A percentile compares a stretch with the other conserved stretches of the same genome.
phyloP scores from a whole-genome alignment of 1,140 invertebrate genomes.

The Geopemphigus sp. region DNA sequence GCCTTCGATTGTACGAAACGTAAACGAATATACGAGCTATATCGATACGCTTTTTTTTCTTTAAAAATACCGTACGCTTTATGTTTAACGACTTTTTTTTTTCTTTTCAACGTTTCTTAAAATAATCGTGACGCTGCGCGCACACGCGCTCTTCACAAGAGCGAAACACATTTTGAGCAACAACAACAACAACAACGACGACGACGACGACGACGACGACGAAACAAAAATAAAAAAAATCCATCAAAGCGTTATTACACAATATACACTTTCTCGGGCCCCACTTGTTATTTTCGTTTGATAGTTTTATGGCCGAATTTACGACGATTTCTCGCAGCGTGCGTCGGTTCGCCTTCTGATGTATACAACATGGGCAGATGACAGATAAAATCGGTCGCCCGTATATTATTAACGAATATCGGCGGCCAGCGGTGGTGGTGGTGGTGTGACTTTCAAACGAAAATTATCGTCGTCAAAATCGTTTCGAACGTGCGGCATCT shows the following conservation, averaged over 20 bases:
- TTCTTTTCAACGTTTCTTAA: neutral
- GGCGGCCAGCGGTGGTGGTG: too few species aligned
- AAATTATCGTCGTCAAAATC: neutral
- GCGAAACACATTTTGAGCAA: constrained; percentile 5
- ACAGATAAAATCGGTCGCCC: neutral
- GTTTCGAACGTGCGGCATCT: neutral
- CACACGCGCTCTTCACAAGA: neutral
- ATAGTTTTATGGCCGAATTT: constrained; percentile 2
- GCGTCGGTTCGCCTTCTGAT: neutral
- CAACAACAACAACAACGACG: too few species aligned
- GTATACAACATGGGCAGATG: neutral
- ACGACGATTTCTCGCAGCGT: neutral
- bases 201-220: too few species aligned
- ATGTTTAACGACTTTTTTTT: too few species aligned
- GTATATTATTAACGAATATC: constrained; percentile 1
- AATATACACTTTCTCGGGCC: neutral
- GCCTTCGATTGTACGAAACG: too few species aligned
- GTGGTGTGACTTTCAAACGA: neutral
- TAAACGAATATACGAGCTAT: too few species aligned
- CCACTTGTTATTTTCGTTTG: constrained; percentile 11
- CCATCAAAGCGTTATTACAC: neutral
- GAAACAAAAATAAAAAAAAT: neutral
- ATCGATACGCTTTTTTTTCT: too few species aligned
- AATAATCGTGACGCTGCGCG: neutral
- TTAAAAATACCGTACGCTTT: too few species aligned